Base-by-base conservation (phyloP, 2,888 invertebrate species). In the Synanthedon tipuliformis region DNA sequence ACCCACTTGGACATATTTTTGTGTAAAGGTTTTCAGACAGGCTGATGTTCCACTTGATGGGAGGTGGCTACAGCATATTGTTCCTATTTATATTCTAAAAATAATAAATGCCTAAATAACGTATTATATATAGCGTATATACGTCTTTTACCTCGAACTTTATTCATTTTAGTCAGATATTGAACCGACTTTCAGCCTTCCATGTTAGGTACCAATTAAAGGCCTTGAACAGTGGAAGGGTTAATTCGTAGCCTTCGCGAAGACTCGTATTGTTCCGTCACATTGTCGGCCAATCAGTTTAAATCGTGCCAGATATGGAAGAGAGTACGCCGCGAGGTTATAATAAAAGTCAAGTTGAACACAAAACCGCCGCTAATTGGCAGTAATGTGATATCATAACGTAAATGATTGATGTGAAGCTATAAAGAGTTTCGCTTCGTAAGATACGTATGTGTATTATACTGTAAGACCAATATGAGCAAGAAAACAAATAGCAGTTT, bases 151-250 rank as follows among this genome's bases (percentile, higher is more conserved):
- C 34, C 10, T 34, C 10, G 10, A 34, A 34, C 34, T 10, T 34
- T 34, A 34, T 34, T 34, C 34, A 34, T 34, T 34, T 34, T 34
- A 34, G 23, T 5, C 23, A 0, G 23, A 5, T 23, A 23, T 23
- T 23, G 23, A 23, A 23, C 4, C 0, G 45, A 45, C 13, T 13
- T n/a, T 45, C 57, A 59, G 64, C 62, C 64, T 60, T 61, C 81
- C 81, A 73, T 73, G 69, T 81, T 78, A 72, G 81, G 82, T 63
- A 64, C 73, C 77, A 84, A 84, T 85, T 84, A 85, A 75, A 66
- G 68, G 55, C 57, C 34, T 34, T 67, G 69, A 73, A 62, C 64
- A 61, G 61, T 49, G 59, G 59, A 56, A 68, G 62, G 67, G 72
- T 72, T 76, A 75, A 77, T 76, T 77, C 63, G 58, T 62, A 49